Percentiles rank a stretch among this genome's conserved stretches.
Conservation (phyloP, 2,888 invertebrate species). For the Xylota sylvarum region DNA sequence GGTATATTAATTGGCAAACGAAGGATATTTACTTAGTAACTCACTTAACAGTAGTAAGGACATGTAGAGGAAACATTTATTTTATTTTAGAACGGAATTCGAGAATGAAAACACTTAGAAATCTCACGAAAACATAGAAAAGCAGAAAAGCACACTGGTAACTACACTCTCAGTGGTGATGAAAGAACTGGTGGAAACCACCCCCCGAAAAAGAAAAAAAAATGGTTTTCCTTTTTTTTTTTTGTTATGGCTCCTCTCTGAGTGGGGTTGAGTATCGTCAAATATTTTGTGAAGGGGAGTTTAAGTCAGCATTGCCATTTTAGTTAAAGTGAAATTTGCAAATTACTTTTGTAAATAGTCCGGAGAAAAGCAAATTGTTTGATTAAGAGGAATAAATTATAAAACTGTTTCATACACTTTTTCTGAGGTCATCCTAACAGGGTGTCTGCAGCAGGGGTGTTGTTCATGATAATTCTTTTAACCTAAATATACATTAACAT, state of each 20-base stretch:
- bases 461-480: no score
- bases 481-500: no score
- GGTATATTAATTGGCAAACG: slow-evolving; percentile 23
- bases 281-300: slow-evolving; percentile 73
- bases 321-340: not conserved
- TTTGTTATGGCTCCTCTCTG: slow-evolving; percentile 67
- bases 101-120: slow-evolving; percentile 68
- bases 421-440: no score
- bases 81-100: slow-evolving; percentile 32
- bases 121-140: slow-evolving; percentile 74
- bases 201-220: slow-evolving; percentile 60
- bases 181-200: slow-evolving; percentile 75
- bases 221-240: not conserved
- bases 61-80: slow-evolving; percentile 30
- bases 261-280: slow-evolving; percentile 71
- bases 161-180: slow-evolving; percentile 70
- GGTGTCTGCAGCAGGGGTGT: no score
- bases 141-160: slow-evolving; percentile 72
- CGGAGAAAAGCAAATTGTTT: not conserved
- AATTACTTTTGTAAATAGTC: not conserved
- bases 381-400: not conserved
- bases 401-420: no score
- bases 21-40: slow-evolving; percentile 47
- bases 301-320: slow-evolving; percentile 70
- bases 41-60: slow-evolving; percentile 35